Conservation (phyloP, 2,113 vertebrate species). For the Lates calcarifer region DNA sequence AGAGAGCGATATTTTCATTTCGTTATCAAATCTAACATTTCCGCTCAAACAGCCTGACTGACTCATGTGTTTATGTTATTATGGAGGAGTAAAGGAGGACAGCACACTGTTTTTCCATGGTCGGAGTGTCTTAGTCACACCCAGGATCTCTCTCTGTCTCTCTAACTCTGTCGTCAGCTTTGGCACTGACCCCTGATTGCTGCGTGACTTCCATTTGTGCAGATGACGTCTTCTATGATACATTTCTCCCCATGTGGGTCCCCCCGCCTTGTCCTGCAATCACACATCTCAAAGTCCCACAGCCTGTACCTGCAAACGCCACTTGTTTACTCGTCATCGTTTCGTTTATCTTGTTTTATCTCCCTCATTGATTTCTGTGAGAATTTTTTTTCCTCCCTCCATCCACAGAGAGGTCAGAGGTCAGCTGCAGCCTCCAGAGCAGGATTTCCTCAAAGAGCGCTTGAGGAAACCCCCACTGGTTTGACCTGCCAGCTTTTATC, state of each 20-base stretch:
- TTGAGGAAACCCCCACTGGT: background rate
- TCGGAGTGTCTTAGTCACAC: slow-evolving; percentile 72
- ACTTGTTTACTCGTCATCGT: slow-evolving; percentile 5
- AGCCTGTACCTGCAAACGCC: slow-evolving; percentile 23
- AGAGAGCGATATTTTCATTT: slow-evolving; percentile 46
- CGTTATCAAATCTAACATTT: slow-evolving; percentile 59
- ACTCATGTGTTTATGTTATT: slow-evolving; percentile 67
- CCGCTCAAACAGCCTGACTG: slow-evolving; percentile 52
- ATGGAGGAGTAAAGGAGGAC: slow-evolving; percentile 63
- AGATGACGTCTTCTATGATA: slow-evolving; percentile 71
- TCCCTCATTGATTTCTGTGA: background rate
- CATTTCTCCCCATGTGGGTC: slow-evolving; percentile 60
- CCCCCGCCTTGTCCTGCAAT: slow-evolving; percentile 49
- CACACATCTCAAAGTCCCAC: slow-evolving; percentile 33
- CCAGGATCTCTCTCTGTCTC: slow-evolving; percentile 59
- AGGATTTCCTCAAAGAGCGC: background rate
- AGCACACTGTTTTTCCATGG: slow-evolving; percentile 59
- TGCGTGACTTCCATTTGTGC: slow-evolving; percentile 70
- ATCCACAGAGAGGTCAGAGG: slow-evolving; percentile 27
- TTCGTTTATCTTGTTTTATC: background rate
- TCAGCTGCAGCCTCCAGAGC: background rate
- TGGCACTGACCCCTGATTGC: slow-evolving; percentile 73
- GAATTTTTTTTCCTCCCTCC: background rate
- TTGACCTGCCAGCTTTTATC: background rate
- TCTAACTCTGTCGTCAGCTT: slow-evolving; percentile 64